Evolutionary conservation across 2,888 invertebrate species (phyloP).

Genomic region (Metallyticus violacea): DNA sequence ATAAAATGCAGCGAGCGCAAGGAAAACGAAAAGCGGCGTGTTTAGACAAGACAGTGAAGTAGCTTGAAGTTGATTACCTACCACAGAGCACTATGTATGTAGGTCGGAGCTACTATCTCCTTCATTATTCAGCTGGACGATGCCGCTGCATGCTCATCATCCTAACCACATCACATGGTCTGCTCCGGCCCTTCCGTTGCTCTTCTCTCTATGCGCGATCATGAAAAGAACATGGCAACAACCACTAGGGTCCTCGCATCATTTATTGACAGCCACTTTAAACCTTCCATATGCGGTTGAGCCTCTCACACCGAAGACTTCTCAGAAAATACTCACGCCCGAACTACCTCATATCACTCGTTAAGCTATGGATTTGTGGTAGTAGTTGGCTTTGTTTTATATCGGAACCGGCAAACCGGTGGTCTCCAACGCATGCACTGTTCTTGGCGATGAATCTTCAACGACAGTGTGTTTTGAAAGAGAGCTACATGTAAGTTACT

Average conservation of each 20-base stretch:
- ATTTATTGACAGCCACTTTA: neutral
- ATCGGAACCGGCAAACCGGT: too few relatives aligned
- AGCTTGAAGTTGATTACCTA: neutral
- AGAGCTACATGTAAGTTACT: too few relatives aligned
- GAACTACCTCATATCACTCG: too few relatives aligned
- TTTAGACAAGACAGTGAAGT: neutral
- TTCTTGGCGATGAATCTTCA: too few relatives aligned
- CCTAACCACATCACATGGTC: neutral
- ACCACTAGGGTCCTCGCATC: neutral
- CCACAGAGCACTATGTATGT: neutral
- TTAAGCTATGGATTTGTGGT: too few relatives aligned
- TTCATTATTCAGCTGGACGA: neutral
- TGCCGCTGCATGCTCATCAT: neutral
- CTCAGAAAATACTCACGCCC: neutral
- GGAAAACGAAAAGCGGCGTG: neutral
- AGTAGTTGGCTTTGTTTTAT: too few relatives aligned
- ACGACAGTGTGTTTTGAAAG: too few relatives aligned
- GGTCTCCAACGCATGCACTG: too few relatives aligned
- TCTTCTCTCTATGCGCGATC: neutral
- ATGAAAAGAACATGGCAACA: neutral
- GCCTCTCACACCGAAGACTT: neutral
- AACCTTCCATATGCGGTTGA: too few relatives aligned
- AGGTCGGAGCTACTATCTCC: neutral
- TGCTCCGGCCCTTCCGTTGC: too few relatives aligned
- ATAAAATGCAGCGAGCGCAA: too few relatives aligned